Evolutionary conservation across 2,888 invertebrate genomes (phyloP), one percentile per base, ranked within the genome.

Genomic region (Archips crataeganus): DNA sequence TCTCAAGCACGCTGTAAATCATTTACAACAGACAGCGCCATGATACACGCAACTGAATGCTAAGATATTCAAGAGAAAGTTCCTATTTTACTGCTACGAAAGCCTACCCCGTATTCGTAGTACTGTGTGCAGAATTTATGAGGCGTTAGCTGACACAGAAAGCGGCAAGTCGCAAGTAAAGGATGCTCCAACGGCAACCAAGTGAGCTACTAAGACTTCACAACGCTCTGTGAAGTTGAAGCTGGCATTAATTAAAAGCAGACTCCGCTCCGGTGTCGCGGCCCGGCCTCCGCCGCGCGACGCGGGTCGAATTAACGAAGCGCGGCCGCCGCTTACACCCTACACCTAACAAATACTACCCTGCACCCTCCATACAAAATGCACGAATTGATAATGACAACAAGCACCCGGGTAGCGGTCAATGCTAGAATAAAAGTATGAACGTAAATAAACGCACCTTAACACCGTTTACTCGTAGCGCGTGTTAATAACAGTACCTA

Each of bases 321-420:
- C 72, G 63, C 45, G 13, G 34, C 47, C 65, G 49, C 36, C 59
- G 57, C 47, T 32, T 47, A 13, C 62, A 34, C 47, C 32, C 54
- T 54, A 15, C 36, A 36, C 62, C 45, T 57, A 62, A 34, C 54
- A 15, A 61, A 54, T 45, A 57, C 63, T n/a, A 49, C 49, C 49
- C 49, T n/a, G 4, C 13, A 67, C 70, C 64, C 67, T 70, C 68
- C 49, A 59, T 51, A 54, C 34, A 39, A 65, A 65, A 60, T 51
- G 11, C 60, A 32, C 32, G 32, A 64, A 70, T 65, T 60, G 49
- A 70, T 81, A 80, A 81, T 84, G 81, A 82, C 80, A 60, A 70
- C 63, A 75, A 74, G 64, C 32, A 78, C 71, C 75, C 72, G 80
- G 80, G 79, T 80, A 83, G 15, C 51, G 36, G 49, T 11, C 61